Evolutionary conservation across 23 tunicate species (phyloP), one percentile per base, ranked within the genome.

Genomic region (Diplosoma virens): DNA sequence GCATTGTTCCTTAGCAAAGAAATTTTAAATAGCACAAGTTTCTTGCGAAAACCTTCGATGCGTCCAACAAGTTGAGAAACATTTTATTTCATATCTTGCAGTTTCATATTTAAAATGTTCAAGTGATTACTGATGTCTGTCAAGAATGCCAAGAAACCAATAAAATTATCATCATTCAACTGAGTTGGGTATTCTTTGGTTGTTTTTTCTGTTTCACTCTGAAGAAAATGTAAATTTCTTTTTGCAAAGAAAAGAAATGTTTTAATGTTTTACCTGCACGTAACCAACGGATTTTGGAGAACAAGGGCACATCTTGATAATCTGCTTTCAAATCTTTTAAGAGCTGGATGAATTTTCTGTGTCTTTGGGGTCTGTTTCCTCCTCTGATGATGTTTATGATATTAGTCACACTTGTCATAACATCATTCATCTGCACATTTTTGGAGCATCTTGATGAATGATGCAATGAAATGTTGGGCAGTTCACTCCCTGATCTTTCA

Each of bases 261-360:
- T 54, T 73, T 36, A 74, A 32, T 54, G 67, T 74, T 74, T 74
- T 74, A 58, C 79, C 79, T 74, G 79, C 65, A 74, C 35, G 9
- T 52, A 74, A 74, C 65, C 79, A 74, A 28, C 67, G 79, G 37
- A 74, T 74, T 47, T 54, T 26, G 9, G 76, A 70, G 56, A 70
- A 70, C 24, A 70, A 58, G 37, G 76, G 76, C 14, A 36, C 56
- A 70, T 70, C 58, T 70, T 70, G 27, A 32, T 70, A 70, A 24
- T 70, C 76, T 70, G 76, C 76, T 24, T 70, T 26, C 76, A 37
- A 27, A 32, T 70, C 76, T 70, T 70, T 70, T 21, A 70, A 46
- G 59, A 70, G 37, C 59, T 70, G 59, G 76, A 46, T 70, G 76
- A 70, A 70, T 1, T 70, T 70, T 70, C 76, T 70, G 63, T 46